Evolutionary conservation across 2,797 vertebrate species (phyloP), one percentile per base, ranked within the genome.

Genomic region (Gymnopithys bicolor): DNA sequence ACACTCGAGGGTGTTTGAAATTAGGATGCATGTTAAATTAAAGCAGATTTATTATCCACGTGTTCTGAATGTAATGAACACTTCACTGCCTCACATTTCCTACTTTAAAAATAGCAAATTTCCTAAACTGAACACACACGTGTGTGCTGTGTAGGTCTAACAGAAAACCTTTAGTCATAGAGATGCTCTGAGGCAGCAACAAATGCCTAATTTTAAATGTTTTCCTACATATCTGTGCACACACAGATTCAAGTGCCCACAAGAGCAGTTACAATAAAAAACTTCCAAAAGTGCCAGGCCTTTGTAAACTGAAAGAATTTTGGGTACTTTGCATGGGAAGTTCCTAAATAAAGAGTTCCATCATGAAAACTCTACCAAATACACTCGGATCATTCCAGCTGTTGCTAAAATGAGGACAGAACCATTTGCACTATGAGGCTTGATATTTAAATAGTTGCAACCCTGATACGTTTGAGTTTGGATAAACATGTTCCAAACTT

Each of bases 1-100:
- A 67, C 76, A 95, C 94, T 96, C 32, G 21, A 95, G 91, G 91
- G 91, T 95, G 83, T 94, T 90, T 82, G 78, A 91, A 95, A 94
- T 84, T 81, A 93, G 78, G 82, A 94, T 91, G 92, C 77, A 71
- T 91, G 89, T 93, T 93, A 93, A 87, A 93, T 90, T 86, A 79
- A 91, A 94, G 39, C 63, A 87, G 84, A 96, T 94, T 93, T 91
- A 66, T 88, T 84, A 79, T 56, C 83, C 80, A 78, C 16, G 27
- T 88, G 92, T 39, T 79, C 48, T 23, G 2, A 90, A 82, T 70
- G 73, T 37, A 88, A 94, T 9, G 39, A 93, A 87, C 80, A 83
- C 51, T 95, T 69, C 46, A 60, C 18, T 92, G 89, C 91, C 63
- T 91, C 84, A 53, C 41, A 71, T 84, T 89, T 94, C 88, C 92